Evolutionary conservation across 2,113 vertebrate genomes (phyloP), one percentile per base, ranked within the genome.

Genomic region (Morone saxatilis): DNA sequence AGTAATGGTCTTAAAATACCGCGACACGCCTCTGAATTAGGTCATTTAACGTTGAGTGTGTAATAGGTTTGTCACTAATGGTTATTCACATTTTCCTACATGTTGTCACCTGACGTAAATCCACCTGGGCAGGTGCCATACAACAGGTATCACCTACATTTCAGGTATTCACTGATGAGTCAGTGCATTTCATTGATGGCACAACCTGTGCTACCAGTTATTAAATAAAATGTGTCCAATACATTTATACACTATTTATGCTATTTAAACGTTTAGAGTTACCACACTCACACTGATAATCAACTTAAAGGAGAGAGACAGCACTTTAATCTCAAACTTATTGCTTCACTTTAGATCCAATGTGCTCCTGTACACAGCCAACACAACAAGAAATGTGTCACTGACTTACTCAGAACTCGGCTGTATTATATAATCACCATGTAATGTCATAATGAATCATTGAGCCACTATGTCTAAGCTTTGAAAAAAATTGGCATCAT

Each of bases 401-500:
- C 9, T 16, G 41, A 7, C n/a, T 66, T 74, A 53, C 22, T 77
- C 62, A 43, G 22, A 1, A 8, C 20, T 62, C 54, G 3, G n/a
- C 1, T 54, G 10, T 36, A 51, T 81, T 56, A 85, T 47, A 57
- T 81, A 69, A 89, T 41, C n/a, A 47, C 13, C 3, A 47, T 47
- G 45, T 81, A 60, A 85, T 41, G 51, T 81, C 61, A 86, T 36
- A n/a, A 65, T 57, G 14, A 71, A 9, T 45, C 43, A 45, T 45
- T 31, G 31, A 40, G 25, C 8, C 48, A 22, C 8, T 11, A 16
- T 66, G 22, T 71, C 41, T 25, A n/a, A 13, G 22, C 22, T 53
- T 65, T 66, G 38, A 17, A 31, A 31, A 31, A 41, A 47, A 51
- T 31, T 83, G 51, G 80, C 71, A 57, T 38, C 77, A 85, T 43